Evolutionary conservation across 53 echinoderm and acorn worm genomes (phyloP), one percentile per base, ranked within the genome.

Genomic region (Holothuria scabra): DNA sequence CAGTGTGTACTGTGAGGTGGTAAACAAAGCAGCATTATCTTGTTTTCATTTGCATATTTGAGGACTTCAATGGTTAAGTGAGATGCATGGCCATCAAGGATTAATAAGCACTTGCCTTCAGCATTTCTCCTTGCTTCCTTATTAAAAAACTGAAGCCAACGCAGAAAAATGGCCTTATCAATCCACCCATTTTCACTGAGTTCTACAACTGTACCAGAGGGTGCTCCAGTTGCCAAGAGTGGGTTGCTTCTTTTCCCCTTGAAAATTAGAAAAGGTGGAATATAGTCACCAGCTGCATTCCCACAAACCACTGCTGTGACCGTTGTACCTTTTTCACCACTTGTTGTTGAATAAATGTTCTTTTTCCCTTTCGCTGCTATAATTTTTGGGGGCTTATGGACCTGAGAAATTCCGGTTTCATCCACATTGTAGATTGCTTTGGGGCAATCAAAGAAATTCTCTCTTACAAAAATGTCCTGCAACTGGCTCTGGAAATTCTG

Each of bases 181-280:
- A 87, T 87, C 80, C 79, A 91, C 2, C 84, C 79, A 33, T n/a
- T 65, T 28, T 91, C 91, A 38, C 83, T 83, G 86, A 90, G 82
- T 65, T 30, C 60, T 66, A 90, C 55, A 46, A 81, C 56, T 19
- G 76, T 67, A 44, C 90, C 74, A 63, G 86, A 49, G 1, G 83
- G 86, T 18, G 82, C 83, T 32, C 82, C 86, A 71, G 81, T 74
- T 16, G 46, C 25, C 18, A 56, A 84, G 26, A 84, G 78, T 2
- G 84, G 52, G n/a, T 60, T 22, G 38, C 56, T 84, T 20, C 88
- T 32, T 84, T 84, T 84, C 12, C 84, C 89, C 37, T 88, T 88
- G 65, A 88, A 56, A 5, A 88, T 84, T 2, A 88, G 38, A 65
- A 35, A 76, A 20, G 78, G 89, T 14, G 89, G 87, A 14, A 87